Conservation (phyloP, 2,113 vertebrate genomes). For the Dermatemys mawii region DNA sequence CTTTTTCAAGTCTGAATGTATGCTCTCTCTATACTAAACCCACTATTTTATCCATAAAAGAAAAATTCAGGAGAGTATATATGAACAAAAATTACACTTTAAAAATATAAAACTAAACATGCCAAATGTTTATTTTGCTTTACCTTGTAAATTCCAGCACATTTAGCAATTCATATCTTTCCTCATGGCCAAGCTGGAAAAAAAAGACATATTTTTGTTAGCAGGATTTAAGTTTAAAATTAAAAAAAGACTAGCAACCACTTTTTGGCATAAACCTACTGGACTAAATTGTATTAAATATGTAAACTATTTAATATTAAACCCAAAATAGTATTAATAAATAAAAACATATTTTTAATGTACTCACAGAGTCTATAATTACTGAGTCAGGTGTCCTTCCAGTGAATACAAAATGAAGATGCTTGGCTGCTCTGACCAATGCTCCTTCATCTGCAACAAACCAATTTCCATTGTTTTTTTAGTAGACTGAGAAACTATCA, state of each 20-base stretch:
- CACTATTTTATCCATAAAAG: not conserved
- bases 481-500: not conserved
- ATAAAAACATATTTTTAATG: not conserved
- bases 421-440: slow-evolving; percentile 91
- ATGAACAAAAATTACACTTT: not conserved
- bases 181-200: slow-evolving; percentile 87
- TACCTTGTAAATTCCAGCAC: slow-evolving; percentile 99
- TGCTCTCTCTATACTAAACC: not conserved
- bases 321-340: not conserved
- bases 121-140: not conserved
- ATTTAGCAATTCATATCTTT: slow-evolving; percentile 93
- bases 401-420: slow-evolving; percentile 93
- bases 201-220: not conserved
- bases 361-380: slow-evolving; percentile 92
- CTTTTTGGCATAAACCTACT: not conserved
- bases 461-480: not conserved
- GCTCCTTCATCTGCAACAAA: slow-evolving; percentile 92
- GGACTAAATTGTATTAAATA: not conserved
- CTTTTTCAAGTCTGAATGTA: not conserved
- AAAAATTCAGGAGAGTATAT: not conserved
- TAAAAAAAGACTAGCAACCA: not conserved
- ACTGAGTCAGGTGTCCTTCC: slow-evolving; percentile 95
- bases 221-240: not conserved
- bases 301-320: not conserved
- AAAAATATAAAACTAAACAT: not conserved